Evolutionary conservation across 2,113 vertebrate genomes (phyloP).

Genomic region (Ochotona princeps): DNA sequence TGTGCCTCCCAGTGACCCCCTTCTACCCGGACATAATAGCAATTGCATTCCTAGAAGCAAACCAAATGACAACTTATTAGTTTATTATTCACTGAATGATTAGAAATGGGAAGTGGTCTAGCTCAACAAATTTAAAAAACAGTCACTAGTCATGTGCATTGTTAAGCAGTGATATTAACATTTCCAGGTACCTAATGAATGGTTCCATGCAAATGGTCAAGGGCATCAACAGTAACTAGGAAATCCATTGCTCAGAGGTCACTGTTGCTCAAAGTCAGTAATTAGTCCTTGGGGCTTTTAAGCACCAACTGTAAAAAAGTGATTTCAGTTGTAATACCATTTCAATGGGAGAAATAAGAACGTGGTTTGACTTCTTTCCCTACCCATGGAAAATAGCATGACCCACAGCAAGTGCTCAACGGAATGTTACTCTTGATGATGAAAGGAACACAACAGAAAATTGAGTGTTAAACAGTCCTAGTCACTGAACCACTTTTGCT

Average conservation of each 20-base stretch:
- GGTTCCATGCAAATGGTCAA: background rate
- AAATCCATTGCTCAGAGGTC: background rate
- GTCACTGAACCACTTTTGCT: background rate
- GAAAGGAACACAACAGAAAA: background rate
- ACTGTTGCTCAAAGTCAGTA: background rate
- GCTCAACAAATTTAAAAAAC: background rate
- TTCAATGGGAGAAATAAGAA: slow-evolving; percentile 59
- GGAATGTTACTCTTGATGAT: background rate
- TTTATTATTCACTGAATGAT: background rate
- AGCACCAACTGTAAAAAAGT: background rate
- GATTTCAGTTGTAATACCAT: slow-evolving; percentile 48
- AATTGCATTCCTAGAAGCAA: slow-evolving; percentile 28
- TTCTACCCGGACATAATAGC: background rate
- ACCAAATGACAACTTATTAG: background rate
- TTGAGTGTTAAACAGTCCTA: background rate
- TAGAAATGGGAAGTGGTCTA: background rate
- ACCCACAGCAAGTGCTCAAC: background rate
- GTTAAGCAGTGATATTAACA: background rate
- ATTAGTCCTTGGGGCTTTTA: background rate
- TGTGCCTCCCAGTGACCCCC: slow-evolving; percentile 30
- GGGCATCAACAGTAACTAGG: background rate
- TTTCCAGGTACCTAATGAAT: background rate
- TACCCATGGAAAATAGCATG: slow-evolving; percentile 30
- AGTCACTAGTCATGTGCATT: background rate
- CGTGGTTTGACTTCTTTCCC: slow-evolving; percentile 34